Evolutionary conservation across 2,797 vertebrate genomes (phyloP).

Genomic region (Simalia tracyae): DNA sequence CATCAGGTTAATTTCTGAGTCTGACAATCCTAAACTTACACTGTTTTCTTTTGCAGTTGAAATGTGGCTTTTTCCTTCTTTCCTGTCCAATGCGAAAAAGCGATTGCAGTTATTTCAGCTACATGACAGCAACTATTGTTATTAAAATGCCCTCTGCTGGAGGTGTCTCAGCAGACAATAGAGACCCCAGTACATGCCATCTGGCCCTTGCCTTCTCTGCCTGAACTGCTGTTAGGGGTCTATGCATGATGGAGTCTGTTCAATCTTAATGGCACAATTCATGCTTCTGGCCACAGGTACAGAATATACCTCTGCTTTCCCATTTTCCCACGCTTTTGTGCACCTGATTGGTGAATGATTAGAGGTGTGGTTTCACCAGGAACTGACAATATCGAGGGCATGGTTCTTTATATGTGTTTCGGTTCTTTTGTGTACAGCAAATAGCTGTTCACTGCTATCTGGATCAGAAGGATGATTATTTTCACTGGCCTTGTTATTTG

Average conservation of each 20-base stretch:
- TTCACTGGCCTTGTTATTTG: neutral
- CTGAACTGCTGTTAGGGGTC: neutral
- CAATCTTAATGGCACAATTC: neutral
- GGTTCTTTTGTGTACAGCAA: neutral
- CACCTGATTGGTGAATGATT: neutral
- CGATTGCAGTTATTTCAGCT: neutral
- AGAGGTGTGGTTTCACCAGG: neutral
- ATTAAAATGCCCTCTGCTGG: slow-evolving; percentile 19
- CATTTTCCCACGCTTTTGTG: neutral
- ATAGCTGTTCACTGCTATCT: slow-evolving; percentile 2
- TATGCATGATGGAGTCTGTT: neutral
- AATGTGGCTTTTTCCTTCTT: neutral
- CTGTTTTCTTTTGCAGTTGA: neutral
- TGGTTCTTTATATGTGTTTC: neutral
- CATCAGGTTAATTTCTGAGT: neutral
- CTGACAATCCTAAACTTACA: neutral
- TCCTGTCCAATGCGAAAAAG: neutral
- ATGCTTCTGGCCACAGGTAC: neutral
- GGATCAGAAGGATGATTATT: neutral
- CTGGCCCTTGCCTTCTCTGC: neutral
- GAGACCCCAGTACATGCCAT: neutral
- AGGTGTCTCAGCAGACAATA: neutral
- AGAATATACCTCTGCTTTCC: neutral
- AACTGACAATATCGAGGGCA: neutral
- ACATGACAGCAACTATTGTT: neutral